phyloP scores from a whole-genome alignment of 1,140 invertebrate genomes.

The Centruroides vittatus region DNA sequence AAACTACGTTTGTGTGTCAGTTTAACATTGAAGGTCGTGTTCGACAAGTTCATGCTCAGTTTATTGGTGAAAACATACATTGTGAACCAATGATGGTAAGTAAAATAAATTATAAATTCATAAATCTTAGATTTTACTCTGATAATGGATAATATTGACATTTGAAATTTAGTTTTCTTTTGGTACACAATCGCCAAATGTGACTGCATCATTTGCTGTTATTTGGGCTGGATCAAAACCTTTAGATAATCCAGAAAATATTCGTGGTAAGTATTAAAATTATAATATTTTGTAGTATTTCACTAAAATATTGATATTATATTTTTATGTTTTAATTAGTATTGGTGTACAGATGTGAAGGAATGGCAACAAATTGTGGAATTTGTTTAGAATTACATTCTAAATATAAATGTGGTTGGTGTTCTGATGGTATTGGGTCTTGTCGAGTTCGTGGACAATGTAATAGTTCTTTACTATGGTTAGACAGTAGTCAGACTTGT shows the following conservation, averaged over 20 bases:
- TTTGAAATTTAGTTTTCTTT: conserved; percentile 19
- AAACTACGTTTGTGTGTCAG: conserved; percentile 85
- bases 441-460: conserved; percentile 87
- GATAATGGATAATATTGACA: neutral
- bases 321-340: conserved; percentile 30
- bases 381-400: conserved; percentile 78
- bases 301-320: neutral
- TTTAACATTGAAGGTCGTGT: conserved; percentile 92
- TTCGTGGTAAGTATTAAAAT: conserved; percentile 46
- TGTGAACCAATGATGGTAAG: conserved; percentile 56
- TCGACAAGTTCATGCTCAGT: conserved; percentile 74
- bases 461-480: conserved; percentile 41
- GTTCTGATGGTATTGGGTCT: conserved; percentile 54
- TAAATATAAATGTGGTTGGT: conserved; percentile 90
- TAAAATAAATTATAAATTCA: neutral
- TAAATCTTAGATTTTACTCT: neutral
- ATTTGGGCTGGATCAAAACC: conserved; percentile 92
- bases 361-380: conserved; percentile 91
- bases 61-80: conserved; percentile 83
- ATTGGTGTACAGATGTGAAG: conserved; percentile 75
- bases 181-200: conserved; percentile 48
- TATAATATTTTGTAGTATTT: neutral
- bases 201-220: conserved; percentile 84
- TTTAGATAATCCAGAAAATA: conserved; percentile 86
- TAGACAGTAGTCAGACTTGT: conserved; percentile 77